These are phyloP conservation scores for Ganaspis sp. DNA, from an alignment of 1,140 invertebrate genomes.

Conservation along the genomic window DNA sequence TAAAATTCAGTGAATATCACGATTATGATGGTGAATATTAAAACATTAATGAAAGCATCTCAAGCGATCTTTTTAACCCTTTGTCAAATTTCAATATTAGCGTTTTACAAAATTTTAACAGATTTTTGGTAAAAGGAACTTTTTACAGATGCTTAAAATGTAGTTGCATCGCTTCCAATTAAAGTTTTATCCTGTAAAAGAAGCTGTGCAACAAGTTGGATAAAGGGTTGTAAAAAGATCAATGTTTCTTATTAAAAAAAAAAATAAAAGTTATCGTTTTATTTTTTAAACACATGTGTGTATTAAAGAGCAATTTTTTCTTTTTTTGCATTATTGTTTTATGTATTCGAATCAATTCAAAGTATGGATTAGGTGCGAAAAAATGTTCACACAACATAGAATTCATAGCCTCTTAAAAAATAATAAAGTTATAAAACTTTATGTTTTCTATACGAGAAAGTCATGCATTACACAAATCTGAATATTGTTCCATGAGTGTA, in stretches of 20 bases:
- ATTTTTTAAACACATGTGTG: not conserved
- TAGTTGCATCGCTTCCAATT: not conserved
- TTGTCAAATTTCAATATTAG: not conserved
- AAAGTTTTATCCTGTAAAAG: not conserved
- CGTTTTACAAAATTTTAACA: not conserved
- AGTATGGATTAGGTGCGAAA: not conserved
- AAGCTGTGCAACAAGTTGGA: not conserved
- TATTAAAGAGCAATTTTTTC: not conserved
- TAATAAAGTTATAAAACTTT: constrained; percentile 4
- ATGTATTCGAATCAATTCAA: not conserved
- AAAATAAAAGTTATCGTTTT: not conserved
- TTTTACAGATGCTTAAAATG: not conserved
- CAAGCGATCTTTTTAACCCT: not conserved
- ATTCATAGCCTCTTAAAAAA: not conserved
- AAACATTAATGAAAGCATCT: not conserved
- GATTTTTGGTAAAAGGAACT: not conserved
- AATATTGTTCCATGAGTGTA: constrained; percentile 64
- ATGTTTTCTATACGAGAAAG: constrained; percentile 38
- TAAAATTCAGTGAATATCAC: not conserved
- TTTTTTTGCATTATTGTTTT: not conserved
- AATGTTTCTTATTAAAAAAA: not conserved
- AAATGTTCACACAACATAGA: not conserved
- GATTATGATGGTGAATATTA: not conserved
- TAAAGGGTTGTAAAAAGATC: not conserved
- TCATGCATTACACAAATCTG: constrained; percentile 30